These are phyloP conservation scores for Odocoileus virginianus DNA, from an alignment of 2,113 vertebrate species.

Conservation along the genomic window DNA sequence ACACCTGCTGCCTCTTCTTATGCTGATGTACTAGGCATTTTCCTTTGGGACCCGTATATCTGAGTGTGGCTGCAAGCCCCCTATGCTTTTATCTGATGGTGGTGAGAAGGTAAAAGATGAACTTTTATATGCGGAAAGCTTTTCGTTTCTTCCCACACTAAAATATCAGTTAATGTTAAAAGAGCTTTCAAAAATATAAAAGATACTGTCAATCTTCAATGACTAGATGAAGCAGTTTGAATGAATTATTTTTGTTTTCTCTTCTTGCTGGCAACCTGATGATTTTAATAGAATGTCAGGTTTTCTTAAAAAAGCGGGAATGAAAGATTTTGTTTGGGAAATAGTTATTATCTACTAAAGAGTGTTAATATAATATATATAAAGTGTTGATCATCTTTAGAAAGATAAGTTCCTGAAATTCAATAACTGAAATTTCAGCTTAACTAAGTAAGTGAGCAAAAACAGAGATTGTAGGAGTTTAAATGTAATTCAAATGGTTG, in stretches of 20 bases:
- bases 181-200: constrained; percentile 83
- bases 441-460: constrained; percentile 25
- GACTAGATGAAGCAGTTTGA: constrained; percentile 79
- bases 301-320: constrained; percentile 64
- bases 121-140: constrained; percentile 81
- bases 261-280: constrained; percentile 75
- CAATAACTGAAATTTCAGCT: constrained; percentile 31
- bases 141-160: constrained; percentile 80
- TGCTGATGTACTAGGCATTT: constrained; percentile 68
- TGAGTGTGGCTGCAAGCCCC: constrained; percentile 76
- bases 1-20: constrained; percentile 73
- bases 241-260: constrained; percentile 83
- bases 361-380: constrained; percentile 24
- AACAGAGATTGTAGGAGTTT: neutral
- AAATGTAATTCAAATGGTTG: constrained; percentile 19
- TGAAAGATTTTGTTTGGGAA: constrained; percentile 70
- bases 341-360: constrained; percentile 53
- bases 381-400: constrained; percentile 41
- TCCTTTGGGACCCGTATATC: constrained; percentile 76
- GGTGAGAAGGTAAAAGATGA: constrained; percentile 78
- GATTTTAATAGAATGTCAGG: constrained; percentile 75
- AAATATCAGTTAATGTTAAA: constrained; percentile 83
- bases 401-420: constrained; percentile 37
- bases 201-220: constrained; percentile 83
- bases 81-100: constrained; percentile 80